Conservation (phyloP, 2,888 invertebrate species). For the Epirrhoe alternata region DNA sequence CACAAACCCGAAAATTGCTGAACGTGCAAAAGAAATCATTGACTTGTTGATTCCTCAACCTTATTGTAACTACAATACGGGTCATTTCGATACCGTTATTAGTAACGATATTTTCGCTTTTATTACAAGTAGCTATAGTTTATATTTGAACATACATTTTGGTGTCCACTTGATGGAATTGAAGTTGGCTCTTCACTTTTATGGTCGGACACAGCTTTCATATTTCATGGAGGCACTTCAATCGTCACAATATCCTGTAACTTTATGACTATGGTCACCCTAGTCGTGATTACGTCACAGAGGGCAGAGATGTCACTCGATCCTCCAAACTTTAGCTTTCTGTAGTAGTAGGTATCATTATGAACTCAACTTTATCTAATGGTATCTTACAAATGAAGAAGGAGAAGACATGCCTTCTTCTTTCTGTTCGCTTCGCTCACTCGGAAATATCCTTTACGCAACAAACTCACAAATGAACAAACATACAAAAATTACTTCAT, state of each 20-base stretch:
- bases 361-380: no score
- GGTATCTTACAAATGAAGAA: no score
- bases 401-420: no score
- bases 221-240: not conserved
- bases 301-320: not conserved
- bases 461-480: no score
- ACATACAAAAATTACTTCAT: no score
- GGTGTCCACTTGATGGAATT: not conserved
- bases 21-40: not conserved
- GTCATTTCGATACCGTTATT: not conserved
- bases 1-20: not conserved
- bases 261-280: not conserved
- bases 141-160: slow-evolving; percentile 2
- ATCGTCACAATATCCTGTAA: not conserved
- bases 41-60: slow-evolving; percentile 13
- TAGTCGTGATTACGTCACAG: not conserved
- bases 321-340: not conserved
- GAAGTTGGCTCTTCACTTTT: not conserved
- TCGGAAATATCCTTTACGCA: no score
- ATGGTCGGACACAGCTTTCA: slow-evolving; percentile 5
- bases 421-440: no score
- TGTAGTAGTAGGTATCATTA: not conserved
- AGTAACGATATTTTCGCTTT: not conserved
- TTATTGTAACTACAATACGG: not conserved
- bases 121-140: slow-evolving; percentile 4